Base-by-base conservation (phyloP, 2,888 invertebrate genomes). In the Nowickia ferox region DNA sequence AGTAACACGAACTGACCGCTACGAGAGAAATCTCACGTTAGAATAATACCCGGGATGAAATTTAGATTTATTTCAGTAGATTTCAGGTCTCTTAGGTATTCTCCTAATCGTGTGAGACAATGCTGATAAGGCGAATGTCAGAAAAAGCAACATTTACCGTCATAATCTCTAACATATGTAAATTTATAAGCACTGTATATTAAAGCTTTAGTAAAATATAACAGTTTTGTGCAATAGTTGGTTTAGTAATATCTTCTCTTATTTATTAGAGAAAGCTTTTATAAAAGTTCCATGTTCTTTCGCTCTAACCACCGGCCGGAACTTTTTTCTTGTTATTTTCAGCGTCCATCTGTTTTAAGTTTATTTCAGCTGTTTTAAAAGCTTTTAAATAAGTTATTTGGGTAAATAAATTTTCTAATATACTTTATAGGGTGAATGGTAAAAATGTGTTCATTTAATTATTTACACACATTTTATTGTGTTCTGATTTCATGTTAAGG, bases 1-100 rank as follows among this genome's bases (percentile, higher is more conserved):
- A 66, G 53, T 30, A 48, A 76, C 53, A 51, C 63, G n/a, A 84
- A 87, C 87, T 83, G 71, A 79, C 85, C 87, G 87, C 84, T 84
- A 75, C 85, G 86, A 87, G 87, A 87, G 88, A 86, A 81, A 86
- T 79, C 88, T 88, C 85, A 85, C 88, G 86, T 87, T 79, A 84
- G 86, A 87, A 88, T 87, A 82, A 84, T 80, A 88, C 87, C 87
- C 88, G 88, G 88, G 88, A 86, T 82, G 66, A 65, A 83, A 63
- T 79, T 53, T 72, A n/a, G 22, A 71, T 71, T 80, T 83, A 55
- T 77, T 72, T 74, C 63, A 53, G 11, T 71, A 78, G 38, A 46
- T 40, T 75, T 80, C 30, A 48, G 30, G 53, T 68, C 86, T 83
- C 61, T 74, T 66, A 44, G 77, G 85, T 85, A 30, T 30, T 30